These are phyloP conservation scores for Sternarchorhynchus goeldii DNA, from an alignment of 2,797 vertebrate species.

Conservation along the genomic window DNA sequence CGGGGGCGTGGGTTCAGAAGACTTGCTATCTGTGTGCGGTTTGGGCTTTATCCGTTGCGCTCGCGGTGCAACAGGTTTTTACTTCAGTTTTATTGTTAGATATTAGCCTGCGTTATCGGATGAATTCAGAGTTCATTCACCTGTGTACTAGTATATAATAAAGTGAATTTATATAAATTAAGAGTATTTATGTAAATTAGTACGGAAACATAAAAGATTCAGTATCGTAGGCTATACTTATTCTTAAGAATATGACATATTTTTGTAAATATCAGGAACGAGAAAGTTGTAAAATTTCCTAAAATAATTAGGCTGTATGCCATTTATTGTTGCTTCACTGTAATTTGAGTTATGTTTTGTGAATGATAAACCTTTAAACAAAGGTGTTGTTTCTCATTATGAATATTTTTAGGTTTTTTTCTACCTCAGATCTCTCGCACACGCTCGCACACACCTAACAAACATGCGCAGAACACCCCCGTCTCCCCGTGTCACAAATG, in stretches of 20 bases:
- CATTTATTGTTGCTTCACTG: slow-evolving; percentile 5
- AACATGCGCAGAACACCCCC: not conserved
- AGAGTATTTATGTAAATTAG: not conserved
- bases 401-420: slow-evolving; percentile 26
- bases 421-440: slow-evolving; percentile 19
- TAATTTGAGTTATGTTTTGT: slow-evolving; percentile 20
- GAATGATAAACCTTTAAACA: not conserved
- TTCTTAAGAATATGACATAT: not conserved
- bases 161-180: not conserved
- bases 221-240: too few relatives aligned
- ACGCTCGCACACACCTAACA: not conserved
- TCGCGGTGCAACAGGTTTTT: too few relatives aligned
- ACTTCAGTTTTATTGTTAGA: too few relatives aligned
- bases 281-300: not conserved
- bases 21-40: not conserved
- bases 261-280: not conserved
- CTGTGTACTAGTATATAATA: too few relatives aligned
- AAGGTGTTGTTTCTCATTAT: slow-evolving; percentile 17
- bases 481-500: not conserved
- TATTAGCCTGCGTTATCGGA: too few relatives aligned
- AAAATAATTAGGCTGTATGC: too few relatives aligned
- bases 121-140: too few relatives aligned
- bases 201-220: not conserved
- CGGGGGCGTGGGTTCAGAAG: slow-evolving; percentile 4
- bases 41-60: not conserved